Evolutionary conservation across 2,888 invertebrate genomes (phyloP).

Genomic region (Scelioninae gen. 1): DNA sequence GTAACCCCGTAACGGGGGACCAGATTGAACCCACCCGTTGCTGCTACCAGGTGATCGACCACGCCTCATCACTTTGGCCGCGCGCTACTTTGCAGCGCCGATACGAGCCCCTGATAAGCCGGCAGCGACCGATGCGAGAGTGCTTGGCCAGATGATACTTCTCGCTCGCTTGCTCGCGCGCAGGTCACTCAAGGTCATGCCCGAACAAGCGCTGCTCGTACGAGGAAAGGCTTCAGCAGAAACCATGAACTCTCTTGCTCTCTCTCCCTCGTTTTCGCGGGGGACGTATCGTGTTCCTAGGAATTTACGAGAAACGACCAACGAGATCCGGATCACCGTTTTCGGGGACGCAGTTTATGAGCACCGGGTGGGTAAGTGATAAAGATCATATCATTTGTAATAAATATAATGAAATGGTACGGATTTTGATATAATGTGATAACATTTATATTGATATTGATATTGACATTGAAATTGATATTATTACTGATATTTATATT

Average conservation of each 20-base stretch:
- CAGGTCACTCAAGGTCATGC: slow-evolving; percentile 76
- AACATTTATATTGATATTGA: too few relatives aligned
- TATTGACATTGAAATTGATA: too few relatives aligned
- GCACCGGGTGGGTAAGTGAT: not conserved
- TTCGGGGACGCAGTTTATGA: slow-evolving; percentile 39
- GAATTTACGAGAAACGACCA: slow-evolving; percentile 59
- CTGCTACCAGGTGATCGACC: slow-evolving; percentile 82
- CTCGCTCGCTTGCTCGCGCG: slow-evolving; percentile 50
- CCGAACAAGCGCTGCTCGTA: slow-evolving; percentile 62
- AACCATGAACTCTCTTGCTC: slow-evolving; percentile 57
- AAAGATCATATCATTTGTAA: slow-evolving; percentile 8
- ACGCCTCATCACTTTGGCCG: slow-evolving; percentile 82
- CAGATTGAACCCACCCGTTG: slow-evolving; percentile 74
- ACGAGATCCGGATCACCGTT: slow-evolving; percentile 53
- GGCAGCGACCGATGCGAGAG: slow-evolving; percentile 43
- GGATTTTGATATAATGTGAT: too few relatives aligned
- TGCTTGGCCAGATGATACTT: slow-evolving; percentile 43
- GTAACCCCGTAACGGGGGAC: slow-evolving; percentile 77
- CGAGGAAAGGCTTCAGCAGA: slow-evolving; percentile 44
- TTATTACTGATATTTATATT: too few relatives aligned
- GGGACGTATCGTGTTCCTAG: slow-evolving; percentile 50
- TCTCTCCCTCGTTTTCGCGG: slow-evolving; percentile 64
- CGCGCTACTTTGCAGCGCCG: slow-evolving; percentile 76
- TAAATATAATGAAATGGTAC: too few relatives aligned
- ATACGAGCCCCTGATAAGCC: slow-evolving; percentile 72